phyloP scores from a whole-genome alignment of 2,113 vertebrate genomes.

The Eonycteris spelaea region DNA sequence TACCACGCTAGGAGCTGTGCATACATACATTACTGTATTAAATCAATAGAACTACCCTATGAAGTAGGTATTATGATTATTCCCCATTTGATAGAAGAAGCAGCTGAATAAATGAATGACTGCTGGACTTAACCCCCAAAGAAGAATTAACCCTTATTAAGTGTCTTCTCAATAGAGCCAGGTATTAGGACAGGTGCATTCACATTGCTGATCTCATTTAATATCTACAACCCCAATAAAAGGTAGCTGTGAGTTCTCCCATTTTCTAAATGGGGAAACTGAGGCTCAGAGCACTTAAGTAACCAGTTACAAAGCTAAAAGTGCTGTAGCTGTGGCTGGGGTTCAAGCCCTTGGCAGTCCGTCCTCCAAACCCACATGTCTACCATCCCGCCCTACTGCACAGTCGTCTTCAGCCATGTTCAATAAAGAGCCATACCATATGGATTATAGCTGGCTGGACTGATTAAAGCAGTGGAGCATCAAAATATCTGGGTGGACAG shows the following conservation, averaged over 20 bases:
- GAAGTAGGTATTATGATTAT: neutral
- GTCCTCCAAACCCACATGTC: neutral
- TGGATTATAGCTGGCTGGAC: neutral
- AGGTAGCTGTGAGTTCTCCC: neutral
- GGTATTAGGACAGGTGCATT: neutral
- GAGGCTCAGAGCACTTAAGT: neutral
- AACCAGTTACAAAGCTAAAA: neutral
- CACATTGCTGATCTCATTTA: neutral
- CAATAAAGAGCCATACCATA: neutral
- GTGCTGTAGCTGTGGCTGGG: neutral
- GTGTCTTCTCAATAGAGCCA: neutral
- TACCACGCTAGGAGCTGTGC: fast-evolving
- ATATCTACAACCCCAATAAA: neutral
- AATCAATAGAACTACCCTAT: neutral
- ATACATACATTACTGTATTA: neutral
- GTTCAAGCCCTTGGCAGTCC: neutral
- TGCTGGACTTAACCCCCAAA: neutral
- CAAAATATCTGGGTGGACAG: neutral
- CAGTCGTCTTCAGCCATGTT: neutral
- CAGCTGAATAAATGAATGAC: neutral
- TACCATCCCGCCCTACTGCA: too few species aligned
- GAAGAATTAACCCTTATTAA: neutral
- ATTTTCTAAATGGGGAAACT: neutral
- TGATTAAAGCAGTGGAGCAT: neutral
- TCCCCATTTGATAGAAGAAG: neutral